Conservation (phyloP, 2,113 vertebrate species). For the Heloderma charlesbogerti region DNA sequence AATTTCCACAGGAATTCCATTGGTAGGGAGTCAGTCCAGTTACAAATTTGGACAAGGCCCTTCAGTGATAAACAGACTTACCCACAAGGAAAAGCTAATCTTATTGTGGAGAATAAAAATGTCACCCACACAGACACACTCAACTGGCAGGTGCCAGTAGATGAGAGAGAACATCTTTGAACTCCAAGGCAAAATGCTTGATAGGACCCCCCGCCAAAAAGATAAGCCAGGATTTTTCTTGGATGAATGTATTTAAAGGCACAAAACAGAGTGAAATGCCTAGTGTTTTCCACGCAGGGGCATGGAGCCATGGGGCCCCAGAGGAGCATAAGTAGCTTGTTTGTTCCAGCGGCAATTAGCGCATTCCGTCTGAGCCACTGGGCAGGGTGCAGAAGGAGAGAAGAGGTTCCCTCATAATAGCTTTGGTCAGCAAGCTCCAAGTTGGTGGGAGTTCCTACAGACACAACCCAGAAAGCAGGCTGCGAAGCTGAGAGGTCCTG, state of each 20-base stretch:
- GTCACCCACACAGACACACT: background rate
- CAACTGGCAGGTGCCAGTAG: background rate
- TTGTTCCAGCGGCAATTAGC: constrained; percentile 72
- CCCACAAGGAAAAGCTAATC: background rate
- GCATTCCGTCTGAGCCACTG: constrained; percentile 74
- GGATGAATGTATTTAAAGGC: background rate
- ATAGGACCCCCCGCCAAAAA: background rate
- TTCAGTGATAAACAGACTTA: background rate
- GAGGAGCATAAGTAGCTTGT: constrained; percentile 67
- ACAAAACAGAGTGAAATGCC: background rate
- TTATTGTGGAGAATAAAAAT: background rate
- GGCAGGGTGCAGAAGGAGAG: constrained; percentile 46
- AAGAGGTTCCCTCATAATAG: constrained; percentile 68
- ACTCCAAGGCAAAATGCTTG: background rate
- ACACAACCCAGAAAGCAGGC: constrained; percentile 38
- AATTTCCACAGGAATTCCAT: background rate
- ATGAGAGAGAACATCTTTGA: background rate
- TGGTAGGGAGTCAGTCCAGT: no score
- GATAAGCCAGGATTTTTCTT: background rate
- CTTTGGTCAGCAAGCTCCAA: constrained; percentile 62
- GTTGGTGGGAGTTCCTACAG: constrained; percentile 51
- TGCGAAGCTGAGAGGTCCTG: constrained; percentile 28
- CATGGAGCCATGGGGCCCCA: constrained; percentile 13
- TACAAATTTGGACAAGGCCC: background rate
- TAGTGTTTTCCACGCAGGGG: constrained; percentile 30